A percentile compares a stretch with the other conserved stretches of the same genome.
These are phyloP conservation scores for Oscheius sp. DNA, from an alignment of 2,888 invertebrate genomes.

Conservation along the genomic window DNA sequence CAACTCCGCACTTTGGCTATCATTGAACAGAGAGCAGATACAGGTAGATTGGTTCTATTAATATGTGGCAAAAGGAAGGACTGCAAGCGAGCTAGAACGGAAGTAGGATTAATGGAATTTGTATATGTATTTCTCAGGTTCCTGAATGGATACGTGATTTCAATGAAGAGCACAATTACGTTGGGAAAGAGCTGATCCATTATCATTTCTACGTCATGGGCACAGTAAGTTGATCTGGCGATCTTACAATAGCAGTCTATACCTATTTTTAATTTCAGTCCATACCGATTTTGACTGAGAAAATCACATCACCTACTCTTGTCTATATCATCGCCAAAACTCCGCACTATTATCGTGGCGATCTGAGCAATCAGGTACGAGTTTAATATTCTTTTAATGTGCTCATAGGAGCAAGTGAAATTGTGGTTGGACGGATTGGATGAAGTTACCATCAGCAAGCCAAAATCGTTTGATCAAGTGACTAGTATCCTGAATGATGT, in stretches of 20 bases:
- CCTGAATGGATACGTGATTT: conserved; percentile 40
- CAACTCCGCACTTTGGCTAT: conserved; percentile 32
- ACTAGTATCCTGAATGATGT: neutral
- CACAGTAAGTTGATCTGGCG: conserved; percentile 7
- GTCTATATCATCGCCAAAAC: conserved; percentile 49
- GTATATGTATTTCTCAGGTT: conserved; percentile 16
- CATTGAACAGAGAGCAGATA: conserved; percentile 48
- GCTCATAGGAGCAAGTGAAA: conserved; percentile 41
- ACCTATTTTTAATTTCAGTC: conserved; percentile 6
- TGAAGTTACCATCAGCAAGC: conserved; percentile 34
- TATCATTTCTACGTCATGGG: conserved; percentile 49
- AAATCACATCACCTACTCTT: conserved; percentile 39
- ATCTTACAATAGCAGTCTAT: neutral
- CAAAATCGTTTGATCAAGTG: conserved; percentile 33
- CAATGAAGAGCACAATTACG: conserved; percentile 45
- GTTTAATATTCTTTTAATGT: conserved; percentile 3
- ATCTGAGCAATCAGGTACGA: conserved; percentile 40
- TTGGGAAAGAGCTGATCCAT: conserved; percentile 37
- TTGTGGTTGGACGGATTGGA: conserved; percentile 47
- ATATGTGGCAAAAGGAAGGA: conserved; percentile 31
- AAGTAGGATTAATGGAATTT: neutral
- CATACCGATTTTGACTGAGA: conserved; percentile 1
- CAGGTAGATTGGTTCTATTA: conserved; percentile 48
- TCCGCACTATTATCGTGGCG: conserved; percentile 40
- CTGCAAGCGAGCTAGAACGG: conserved; percentile 18